Evolutionary conservation across 2,113 vertebrate species (phyloP).

Genomic region (Enhydra lutris): DNA sequence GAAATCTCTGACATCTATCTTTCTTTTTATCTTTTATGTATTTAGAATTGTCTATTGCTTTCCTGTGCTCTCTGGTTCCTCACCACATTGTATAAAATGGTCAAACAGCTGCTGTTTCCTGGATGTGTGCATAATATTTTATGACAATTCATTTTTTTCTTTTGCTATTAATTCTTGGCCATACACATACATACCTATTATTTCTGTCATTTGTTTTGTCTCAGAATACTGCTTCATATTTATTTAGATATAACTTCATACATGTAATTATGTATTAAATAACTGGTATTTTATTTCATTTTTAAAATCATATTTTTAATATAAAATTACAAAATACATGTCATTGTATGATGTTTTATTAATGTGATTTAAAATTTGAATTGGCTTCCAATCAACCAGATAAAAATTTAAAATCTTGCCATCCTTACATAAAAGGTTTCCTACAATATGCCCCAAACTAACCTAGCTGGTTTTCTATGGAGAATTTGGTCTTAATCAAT

Average conservation of each 20-base stretch:
- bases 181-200: neutral
- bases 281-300: neutral
- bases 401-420: neutral
- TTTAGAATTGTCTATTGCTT: neutral
- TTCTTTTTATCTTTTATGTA: neutral
- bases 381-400: neutral
- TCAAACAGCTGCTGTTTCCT: neutral
- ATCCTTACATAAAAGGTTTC: neutral
- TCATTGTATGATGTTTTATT: neutral
- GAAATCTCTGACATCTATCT: neutral
- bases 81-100: neutral
- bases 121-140: neutral
- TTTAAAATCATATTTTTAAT: neutral
- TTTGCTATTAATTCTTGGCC: neutral
- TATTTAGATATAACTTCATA: neutral
- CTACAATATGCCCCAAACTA: neutral
- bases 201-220: neutral
- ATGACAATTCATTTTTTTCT: neutral
- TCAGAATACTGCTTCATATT: neutral
- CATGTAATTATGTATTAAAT: neutral
- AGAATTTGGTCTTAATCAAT: neutral
- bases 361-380: neutral
- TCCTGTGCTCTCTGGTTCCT: neutral
- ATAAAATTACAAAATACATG: neutral
- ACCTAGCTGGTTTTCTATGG: neutral